Conservation (phyloP, 2,113 vertebrate species). For the Sporophila hypoxantha region DNA sequence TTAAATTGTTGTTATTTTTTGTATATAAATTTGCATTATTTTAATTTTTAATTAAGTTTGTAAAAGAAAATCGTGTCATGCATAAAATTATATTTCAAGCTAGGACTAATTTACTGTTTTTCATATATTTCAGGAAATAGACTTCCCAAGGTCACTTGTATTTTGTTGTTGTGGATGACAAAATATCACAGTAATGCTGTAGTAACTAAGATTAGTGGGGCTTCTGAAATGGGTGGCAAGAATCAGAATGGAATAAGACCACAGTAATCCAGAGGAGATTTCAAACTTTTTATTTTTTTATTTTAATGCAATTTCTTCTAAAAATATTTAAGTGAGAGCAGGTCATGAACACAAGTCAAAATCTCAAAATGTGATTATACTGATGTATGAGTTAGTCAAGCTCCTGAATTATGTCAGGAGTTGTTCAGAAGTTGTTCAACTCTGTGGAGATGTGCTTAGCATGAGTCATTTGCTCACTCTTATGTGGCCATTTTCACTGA, state of each 20-base stretch:
- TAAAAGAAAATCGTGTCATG: not conserved
- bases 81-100: not conserved
- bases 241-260: not conserved
- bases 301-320: not conserved
- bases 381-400: not conserved
- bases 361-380: not conserved
- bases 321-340: not conserved
- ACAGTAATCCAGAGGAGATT: not conserved
- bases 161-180: not conserved
- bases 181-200: not conserved
- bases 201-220: not conserved
- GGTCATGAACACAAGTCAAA: not conserved
- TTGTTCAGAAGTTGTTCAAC: not conserved
- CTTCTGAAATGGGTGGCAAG: not conserved
- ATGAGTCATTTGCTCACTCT: not conserved
- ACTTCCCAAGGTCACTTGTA: not conserved
- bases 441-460: not conserved
- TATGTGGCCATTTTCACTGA: not conserved
- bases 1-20: not conserved
- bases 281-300: not conserved
- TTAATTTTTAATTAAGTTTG: constrained; percentile 20
- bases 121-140: not conserved
- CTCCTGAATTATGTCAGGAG: not conserved
- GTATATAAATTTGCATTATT: not conserved
- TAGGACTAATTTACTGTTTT: not conserved